Percentiles rank a stretch among this genome's conserved stretches.
phyloP scores from a whole-genome alignment of 2,888 invertebrate species.

The Drosophila gaucha region DNA sequence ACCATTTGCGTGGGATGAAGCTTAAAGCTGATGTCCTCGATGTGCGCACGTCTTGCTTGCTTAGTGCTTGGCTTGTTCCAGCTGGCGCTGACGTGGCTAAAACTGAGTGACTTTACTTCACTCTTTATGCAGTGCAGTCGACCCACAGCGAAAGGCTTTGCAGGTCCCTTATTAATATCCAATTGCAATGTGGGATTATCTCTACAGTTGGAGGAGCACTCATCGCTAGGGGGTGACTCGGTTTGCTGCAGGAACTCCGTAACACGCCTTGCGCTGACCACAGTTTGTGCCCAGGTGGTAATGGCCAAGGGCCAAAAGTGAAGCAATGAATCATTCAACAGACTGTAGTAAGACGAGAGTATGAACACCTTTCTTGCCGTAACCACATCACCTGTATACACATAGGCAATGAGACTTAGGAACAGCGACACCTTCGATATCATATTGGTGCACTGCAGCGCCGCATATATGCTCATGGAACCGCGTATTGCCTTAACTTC shows the following conservation, averaged over 20 bases:
- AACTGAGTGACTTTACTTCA: slow-evolving; percentile 56
- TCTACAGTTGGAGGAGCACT: slow-evolving; percentile 22
- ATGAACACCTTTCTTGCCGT: slow-evolving; percentile 92
- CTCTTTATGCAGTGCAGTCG: slow-evolving; percentile 52
- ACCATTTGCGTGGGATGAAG: slow-evolving; percentile 56
- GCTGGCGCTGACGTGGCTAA: slow-evolving; percentile 85
- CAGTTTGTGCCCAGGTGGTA: slow-evolving; percentile 90
- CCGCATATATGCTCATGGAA: slow-evolving; percentile 88
- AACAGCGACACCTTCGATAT: slow-evolving; percentile 92
- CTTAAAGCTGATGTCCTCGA: slow-evolving; percentile 83
- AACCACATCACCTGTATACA: slow-evolving; percentile 87
- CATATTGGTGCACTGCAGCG: slow-evolving; percentile 89
- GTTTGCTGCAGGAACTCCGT: slow-evolving; percentile 87
- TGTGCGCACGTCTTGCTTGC: slow-evolving; percentile 43
- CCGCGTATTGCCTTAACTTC: slow-evolving; percentile 89
- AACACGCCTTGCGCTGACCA: slow-evolving; percentile 90
- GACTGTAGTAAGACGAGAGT: slow-evolving; percentile 92
- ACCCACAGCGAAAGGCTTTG: slow-evolving; percentile 10
- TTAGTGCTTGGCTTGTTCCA: slow-evolving; percentile 84
- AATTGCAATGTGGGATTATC: slow-evolving; percentile 54
- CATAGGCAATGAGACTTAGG: slow-evolving; percentile 89
- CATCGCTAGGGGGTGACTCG: slow-evolving; percentile 59
- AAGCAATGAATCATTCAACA: slow-evolving; percentile 90
- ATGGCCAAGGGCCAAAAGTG: slow-evolving; percentile 92
- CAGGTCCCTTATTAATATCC: slow-evolving; percentile 1